Evolutionary conservation across 2,113 vertebrate species (phyloP).

Genomic region (Nematolebias whitei): DNA sequence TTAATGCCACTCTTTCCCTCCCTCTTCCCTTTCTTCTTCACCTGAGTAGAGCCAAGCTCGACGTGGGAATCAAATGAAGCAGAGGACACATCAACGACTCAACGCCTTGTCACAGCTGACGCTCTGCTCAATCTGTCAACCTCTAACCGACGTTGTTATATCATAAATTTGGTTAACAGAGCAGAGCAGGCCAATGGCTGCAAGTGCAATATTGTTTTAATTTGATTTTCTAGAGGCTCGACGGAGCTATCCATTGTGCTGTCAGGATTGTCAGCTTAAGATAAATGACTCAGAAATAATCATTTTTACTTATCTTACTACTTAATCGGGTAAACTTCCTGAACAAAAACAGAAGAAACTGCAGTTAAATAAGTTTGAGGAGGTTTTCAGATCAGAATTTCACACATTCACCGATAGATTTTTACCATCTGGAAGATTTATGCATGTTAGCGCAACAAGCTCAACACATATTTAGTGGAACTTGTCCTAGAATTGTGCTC

Average conservation of each 20-base stretch:
- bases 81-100: conserved; percentile 51
- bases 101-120: conserved; percentile 53
- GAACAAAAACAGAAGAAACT: conserved; percentile 7
- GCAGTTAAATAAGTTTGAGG: conserved; percentile 17
- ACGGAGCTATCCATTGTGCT: conserved; percentile 63
- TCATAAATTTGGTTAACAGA: conserved; percentile 57
- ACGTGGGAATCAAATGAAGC: conserved; percentile 53
- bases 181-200: conserved; percentile 44
- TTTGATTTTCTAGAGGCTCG: conserved; percentile 62
- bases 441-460: neutral
- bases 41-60: conserved; percentile 40
- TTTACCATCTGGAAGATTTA: conserved; percentile 9
- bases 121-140: conserved; percentile 63
- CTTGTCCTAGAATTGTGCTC: conserved; percentile 5
- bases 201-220: conserved; percentile 62
- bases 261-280: conserved; percentile 54
- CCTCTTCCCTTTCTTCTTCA: conserved; percentile 2
- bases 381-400: conserved; percentile 23
- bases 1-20: neutral
- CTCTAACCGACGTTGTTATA: conserved; percentile 36
- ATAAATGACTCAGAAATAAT: conserved; percentile 55
- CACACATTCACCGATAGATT: neutral
- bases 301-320: conserved; percentile 61
- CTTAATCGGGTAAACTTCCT: conserved; percentile 23
- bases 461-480: conserved; percentile 15